Percentiles rank a stretch among this genome's conserved stretches.
Evolutionary conservation across 2,113 vertebrate species (phyloP).

Genomic region (Anser cygnoides): DNA sequence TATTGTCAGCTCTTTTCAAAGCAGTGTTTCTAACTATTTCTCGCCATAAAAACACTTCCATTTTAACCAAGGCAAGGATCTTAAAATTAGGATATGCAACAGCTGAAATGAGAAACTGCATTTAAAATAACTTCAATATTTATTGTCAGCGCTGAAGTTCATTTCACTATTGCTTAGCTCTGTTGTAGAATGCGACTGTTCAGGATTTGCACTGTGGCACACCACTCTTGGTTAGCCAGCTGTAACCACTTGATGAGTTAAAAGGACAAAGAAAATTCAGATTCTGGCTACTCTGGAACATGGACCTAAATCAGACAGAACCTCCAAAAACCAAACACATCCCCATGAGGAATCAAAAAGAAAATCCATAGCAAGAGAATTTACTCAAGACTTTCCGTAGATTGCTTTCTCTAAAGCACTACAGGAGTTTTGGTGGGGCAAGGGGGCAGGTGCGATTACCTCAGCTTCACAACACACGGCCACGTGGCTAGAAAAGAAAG

Average conservation of each 20-base stretch:
- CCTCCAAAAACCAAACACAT: neutral
- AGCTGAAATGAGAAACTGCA: neutral
- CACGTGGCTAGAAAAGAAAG: neutral
- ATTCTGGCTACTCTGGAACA: neutral
- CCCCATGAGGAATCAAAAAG: neutral
- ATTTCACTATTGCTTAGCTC: neutral
- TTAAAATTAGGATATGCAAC: neutral
- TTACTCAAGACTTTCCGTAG: neutral
- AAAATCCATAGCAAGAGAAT: neutral
- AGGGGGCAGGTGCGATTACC: neutral
- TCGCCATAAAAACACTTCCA: neutral
- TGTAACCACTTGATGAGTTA: neutral
- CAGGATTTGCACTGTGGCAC: neutral
- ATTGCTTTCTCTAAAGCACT: neutral
- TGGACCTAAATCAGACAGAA: neutral
- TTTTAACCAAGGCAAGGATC: neutral
- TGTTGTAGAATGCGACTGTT: neutral
- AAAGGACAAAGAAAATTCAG: neutral
- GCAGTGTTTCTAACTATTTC: neutral
- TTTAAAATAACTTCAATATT: neutral
- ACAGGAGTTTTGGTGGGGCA: fast-evolving
- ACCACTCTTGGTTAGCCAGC: no score
- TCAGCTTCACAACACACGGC: neutral
- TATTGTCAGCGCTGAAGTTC: neutral
- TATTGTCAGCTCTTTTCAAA: neutral